Evolutionary conservation across 2,888 invertebrate species (phyloP).

Genomic region (Cremastobaeus sp.): DNA sequence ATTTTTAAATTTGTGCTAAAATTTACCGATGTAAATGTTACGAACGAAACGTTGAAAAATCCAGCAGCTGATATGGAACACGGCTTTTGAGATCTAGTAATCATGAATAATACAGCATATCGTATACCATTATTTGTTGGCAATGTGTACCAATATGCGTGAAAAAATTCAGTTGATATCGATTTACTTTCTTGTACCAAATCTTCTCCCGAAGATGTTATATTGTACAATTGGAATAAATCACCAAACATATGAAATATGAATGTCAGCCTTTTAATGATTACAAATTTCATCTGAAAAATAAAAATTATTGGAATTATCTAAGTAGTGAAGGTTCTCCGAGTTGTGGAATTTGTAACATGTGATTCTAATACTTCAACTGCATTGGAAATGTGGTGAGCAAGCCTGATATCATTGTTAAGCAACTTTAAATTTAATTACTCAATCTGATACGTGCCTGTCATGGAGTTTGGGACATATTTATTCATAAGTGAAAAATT

Average conservation of each 20-base stretch:
- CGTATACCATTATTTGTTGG: background rate
- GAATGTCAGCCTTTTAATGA: background rate
- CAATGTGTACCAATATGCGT: conserved; percentile 6
- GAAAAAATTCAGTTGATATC: background rate
- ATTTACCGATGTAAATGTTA: background rate
- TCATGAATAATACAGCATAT: background rate
- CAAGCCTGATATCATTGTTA: too few species aligned
- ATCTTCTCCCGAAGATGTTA: conserved; percentile 15
- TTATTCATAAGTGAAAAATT: too few species aligned
- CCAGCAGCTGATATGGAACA: background rate
- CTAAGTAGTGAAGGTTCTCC: too few species aligned
- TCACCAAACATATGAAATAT: conserved; percentile 8
- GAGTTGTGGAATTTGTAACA: too few species aligned
- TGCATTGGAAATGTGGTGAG: too few species aligned
- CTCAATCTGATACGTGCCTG: too few species aligned
- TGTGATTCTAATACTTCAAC: too few species aligned
- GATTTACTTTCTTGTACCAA: background rate
- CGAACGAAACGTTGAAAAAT: background rate
- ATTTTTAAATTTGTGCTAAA: too few species aligned
- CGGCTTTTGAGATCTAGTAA: background rate
- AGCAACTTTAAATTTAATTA: too few species aligned
- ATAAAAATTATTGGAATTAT: background rate
- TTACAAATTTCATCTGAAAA: background rate
- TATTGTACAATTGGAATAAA: background rate
- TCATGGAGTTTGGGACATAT: too few species aligned